Evolutionary conservation across 2,797 vertebrate genomes (phyloP).

Genomic region (Coranthus polyacanthus): DNA sequence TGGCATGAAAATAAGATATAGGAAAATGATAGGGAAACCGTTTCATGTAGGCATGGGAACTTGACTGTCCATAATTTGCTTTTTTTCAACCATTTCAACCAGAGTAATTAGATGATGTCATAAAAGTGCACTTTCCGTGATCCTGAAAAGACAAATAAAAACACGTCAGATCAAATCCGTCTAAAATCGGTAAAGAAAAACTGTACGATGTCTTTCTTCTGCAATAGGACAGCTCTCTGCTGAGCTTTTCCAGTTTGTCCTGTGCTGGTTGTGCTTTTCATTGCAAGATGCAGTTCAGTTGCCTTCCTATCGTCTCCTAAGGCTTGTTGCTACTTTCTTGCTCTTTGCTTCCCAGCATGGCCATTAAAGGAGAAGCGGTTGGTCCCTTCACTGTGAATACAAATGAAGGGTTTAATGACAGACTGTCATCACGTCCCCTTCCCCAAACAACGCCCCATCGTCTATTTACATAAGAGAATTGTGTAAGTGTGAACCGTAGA

Average conservation of each 20-base stretch:
- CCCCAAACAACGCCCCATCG: constrained; percentile 41
- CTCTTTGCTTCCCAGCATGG: constrained; percentile 21
- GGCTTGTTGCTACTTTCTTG: constrained; percentile 21
- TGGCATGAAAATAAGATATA: constrained; percentile 73
- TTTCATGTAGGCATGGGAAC: constrained; percentile 70
- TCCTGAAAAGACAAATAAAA: constrained; percentile 56
- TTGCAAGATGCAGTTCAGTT: neutral
- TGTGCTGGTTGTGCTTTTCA: too few relatives aligned
- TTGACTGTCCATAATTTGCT: constrained; percentile 63
- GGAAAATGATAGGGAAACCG: constrained; percentile 69
- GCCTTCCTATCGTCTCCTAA: constrained; percentile 9
- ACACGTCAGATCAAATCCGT: constrained; percentile 6
- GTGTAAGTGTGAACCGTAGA: constrained; percentile 52
- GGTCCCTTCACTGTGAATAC: constrained; percentile 60
- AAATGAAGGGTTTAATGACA: constrained; percentile 69
- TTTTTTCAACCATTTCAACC: constrained; percentile 47
- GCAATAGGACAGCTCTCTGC: neutral
- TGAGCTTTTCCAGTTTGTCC: too few relatives aligned
- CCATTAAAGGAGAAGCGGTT: constrained; percentile 51
- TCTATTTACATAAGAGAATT: constrained; percentile 62
- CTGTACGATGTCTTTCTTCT: neutral
- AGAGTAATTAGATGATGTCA: constrained; percentile 77
- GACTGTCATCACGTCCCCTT: constrained; percentile 57
- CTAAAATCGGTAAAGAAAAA: neutral
- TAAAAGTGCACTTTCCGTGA: constrained; percentile 57